Conservation (phyloP, 2,888 invertebrate genomes). For the Hypomecis atomaria region DNA sequence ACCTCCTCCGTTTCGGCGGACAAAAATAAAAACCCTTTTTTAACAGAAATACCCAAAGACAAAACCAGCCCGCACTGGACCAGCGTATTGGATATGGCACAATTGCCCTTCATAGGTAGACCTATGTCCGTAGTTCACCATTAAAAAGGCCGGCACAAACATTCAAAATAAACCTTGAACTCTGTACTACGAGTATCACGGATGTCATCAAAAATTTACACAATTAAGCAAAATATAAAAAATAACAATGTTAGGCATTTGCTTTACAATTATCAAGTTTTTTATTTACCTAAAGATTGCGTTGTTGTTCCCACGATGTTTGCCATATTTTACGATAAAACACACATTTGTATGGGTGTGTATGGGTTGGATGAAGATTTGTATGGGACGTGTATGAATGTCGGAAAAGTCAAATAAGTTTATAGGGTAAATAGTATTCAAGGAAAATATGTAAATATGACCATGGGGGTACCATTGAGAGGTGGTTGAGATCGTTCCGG, state of each 20-base stretch:
- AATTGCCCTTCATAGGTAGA: too few species aligned
- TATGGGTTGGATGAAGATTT: neutral
- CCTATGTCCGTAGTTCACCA: too few species aligned
- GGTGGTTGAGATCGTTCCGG: too few species aligned
- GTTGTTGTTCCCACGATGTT: slow-evolving; percentile 4
- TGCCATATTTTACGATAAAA: neutral
- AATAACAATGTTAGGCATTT: neutral
- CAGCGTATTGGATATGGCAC: too few species aligned
- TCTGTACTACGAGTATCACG: neutral
- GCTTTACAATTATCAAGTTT: neutral
- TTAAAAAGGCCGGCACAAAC: neutral
- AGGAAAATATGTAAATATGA: slow-evolving; percentile 4
- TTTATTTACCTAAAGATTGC: neutral
- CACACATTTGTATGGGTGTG: neutral
- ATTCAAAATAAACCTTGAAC: neutral
- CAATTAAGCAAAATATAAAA: neutral
- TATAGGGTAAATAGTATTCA: slow-evolving; percentile 1
- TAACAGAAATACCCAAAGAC: too few species aligned
- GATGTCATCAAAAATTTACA: neutral
- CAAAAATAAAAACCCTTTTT: too few species aligned
- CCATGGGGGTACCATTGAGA: neutral
- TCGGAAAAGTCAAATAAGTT: neutral
- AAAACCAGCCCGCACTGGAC: too few species aligned
- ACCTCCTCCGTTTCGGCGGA: too few species aligned
- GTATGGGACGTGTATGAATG: neutral